A percentile compares a stretch with the other conserved stretches of the same genome.
phyloP scores from a whole-genome alignment of 2,113 vertebrate genomes.

The Bucco capensis region DNA sequence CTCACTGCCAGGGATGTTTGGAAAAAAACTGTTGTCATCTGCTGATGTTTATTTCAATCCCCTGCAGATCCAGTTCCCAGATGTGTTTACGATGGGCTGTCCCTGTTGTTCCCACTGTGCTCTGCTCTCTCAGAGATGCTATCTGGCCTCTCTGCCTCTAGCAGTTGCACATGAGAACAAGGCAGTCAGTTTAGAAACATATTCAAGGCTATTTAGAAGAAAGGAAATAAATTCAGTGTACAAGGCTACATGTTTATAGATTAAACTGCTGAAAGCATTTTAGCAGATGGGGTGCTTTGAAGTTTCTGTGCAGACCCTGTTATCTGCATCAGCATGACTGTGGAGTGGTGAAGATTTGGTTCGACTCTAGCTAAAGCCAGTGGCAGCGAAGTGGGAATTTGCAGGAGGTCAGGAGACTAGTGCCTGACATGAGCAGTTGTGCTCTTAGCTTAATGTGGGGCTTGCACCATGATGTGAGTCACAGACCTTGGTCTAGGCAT shows the following conservation, averaged over 20 bases:
- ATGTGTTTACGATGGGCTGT: background rate
- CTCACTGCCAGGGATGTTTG: background rate
- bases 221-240: background rate
- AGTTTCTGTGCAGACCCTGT: background rate
- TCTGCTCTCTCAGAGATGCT: background rate
- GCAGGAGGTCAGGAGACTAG: background rate
- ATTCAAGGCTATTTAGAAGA: background rate
- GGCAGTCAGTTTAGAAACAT: background rate
- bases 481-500: background rate
- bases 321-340: rapidly evolving
- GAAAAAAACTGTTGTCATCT: background rate
- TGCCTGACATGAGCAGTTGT: rapidly evolving
- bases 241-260: background rate
- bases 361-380: background rate
- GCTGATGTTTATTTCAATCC: background rate
- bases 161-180: background rate
- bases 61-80: background rate
- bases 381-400: background rate
- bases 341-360: rapidly evolving
- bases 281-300: background rate
- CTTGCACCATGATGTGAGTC: background rate
- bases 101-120: background rate
- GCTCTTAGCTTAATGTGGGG: background rate
- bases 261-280: background rate
- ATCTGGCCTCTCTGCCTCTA: background rate